A percentile compares a stretch with the other conserved stretches of the same genome.
phyloP scores from a whole-genome alignment of 2,113 vertebrate species.

The Promerops cafer region DNA sequence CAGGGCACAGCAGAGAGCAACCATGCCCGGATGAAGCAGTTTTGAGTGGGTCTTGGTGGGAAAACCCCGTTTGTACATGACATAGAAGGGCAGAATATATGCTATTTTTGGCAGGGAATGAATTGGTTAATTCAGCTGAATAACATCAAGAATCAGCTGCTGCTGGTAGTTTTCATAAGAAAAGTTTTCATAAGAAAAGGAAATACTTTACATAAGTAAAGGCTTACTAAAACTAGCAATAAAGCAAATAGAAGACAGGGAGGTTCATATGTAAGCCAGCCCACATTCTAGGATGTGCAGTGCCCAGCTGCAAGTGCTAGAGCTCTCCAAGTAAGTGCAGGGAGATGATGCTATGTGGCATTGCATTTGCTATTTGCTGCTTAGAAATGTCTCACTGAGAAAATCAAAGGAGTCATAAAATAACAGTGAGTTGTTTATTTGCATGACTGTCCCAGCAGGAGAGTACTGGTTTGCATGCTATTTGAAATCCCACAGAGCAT shows the following conservation, averaged over 20 bases:
- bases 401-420: not conserved
- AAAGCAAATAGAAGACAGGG: not conserved
- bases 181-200: not conserved
- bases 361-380: not conserved
- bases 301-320: not conserved
- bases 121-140: not conserved
- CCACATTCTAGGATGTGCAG: not conserved
- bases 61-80: not conserved
- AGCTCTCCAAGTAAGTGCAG: not conserved
- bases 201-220: not conserved
- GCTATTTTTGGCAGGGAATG: not conserved
- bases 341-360: not conserved
- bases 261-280: not conserved
- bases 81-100: fast-evolving
- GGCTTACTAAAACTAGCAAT: not conserved
- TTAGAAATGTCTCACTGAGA: not conserved
- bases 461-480: not conserved
- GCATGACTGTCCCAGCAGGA: not conserved
- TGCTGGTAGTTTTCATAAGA: not conserved
- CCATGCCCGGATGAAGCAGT: fast-evolving
- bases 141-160: not conserved
- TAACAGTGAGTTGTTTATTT: not conserved
- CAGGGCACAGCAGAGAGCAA: not conserved
- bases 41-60: not conserved
- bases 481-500: not conserved